Evolutionary conservation across 2,797 vertebrate species (phyloP), one percentile per base, ranked within the genome.

Genomic region (Brachyalestes nurse): DNA sequence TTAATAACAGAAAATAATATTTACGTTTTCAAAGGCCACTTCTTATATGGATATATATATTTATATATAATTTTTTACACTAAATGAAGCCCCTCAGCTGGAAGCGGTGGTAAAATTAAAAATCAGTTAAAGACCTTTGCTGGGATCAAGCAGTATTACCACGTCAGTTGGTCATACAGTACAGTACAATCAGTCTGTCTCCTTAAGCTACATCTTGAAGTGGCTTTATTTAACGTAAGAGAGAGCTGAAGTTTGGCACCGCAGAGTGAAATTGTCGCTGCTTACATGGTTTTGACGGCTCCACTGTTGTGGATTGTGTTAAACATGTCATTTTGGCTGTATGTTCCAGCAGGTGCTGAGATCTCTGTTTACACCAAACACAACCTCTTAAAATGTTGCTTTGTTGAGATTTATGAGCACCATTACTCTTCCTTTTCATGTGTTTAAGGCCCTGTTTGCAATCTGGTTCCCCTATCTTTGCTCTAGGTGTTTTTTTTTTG

Each of bases 291-390:
- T 73, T 72, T 49, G 58, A 49, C 21, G 84, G 74, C 86, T 85
- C 77, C 70, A 47, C 78, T 85, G 61, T 88, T 89, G 84, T 80
- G 88, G 88, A 89, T 92, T 88, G 84, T 84, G 84, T 84, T 86
- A 84, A 91, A 90, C 89, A 90, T 86, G 86, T 89, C 88, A 72
- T 86, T 91, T 88, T 91, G 89, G 91, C 91, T 88, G 81, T 79
- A 19, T 66, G 53, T 81, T 87, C 85, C 86, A 85, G 86, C 90
- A 90, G 91, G 88, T 92, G 89, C 90, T 89, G 89, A 91, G 90
- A 90, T 86, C 86, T 85, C 88, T 90, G 89, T 92, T 92, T 91
- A 91, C 89, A 88, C 90, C 86, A 89, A 86, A 89, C 85, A 90
- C 87, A 77, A 85, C 77, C 81, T 78, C 38, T 67, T 87, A 89